Percentiles rank a stretch among this genome's conserved stretches.
phyloP scores from a whole-genome alignment of 1,140 invertebrate genomes.

The Pogonognathellus flavescens region DNA sequence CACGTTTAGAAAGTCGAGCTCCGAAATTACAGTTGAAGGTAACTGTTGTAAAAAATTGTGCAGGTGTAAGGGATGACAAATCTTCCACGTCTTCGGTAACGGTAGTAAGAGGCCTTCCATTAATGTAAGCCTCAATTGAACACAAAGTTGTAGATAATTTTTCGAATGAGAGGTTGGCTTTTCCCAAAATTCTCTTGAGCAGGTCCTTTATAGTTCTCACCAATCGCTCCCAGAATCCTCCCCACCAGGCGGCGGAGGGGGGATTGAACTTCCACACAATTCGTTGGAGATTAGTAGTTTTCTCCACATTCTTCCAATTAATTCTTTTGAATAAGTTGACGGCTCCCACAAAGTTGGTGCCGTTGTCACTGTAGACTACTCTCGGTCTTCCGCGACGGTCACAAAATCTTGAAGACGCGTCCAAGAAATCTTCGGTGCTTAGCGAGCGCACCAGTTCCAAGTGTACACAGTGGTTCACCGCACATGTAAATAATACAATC shows the following conservation, averaged over 20 bases:
- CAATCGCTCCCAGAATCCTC: conserved; percentile 69
- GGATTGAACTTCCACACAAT: conserved; percentile 70
- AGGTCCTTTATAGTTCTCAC: conserved; percentile 69
- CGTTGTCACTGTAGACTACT: conserved; percentile 67
- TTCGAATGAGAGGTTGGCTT: not conserved
- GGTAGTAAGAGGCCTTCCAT: conserved; percentile 28
- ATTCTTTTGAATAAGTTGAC: conserved; percentile 58
- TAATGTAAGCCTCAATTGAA: conserved; percentile 26
- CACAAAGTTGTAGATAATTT: conserved; percentile 23
- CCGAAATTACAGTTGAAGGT: not conserved
- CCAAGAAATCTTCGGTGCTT: conserved; percentile 64
- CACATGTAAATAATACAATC: conserved; percentile 70
- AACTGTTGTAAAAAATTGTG: conserved; percentile 41
- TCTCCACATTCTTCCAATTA: conserved; percentile 62
- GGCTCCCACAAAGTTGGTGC: conserved; percentile 68
- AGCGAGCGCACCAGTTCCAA: conserved; percentile 66
- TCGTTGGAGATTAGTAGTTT: conserved; percentile 44
- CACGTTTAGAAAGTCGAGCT: not conserved
- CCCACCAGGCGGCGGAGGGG: conserved; percentile 69
- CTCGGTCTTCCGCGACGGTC: conserved; percentile 61
- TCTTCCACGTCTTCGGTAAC: conserved; percentile 55
- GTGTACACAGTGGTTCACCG: conserved; percentile 68
- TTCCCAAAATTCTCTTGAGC: conserved; percentile 58
- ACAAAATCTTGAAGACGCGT: conserved; percentile 65
- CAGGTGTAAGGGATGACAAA: conserved; percentile 30